Percentiles rank a stretch among this genome's conserved stretches.
Evolutionary conservation across 2,113 vertebrate species (phyloP).

Genomic region (Chloroceryle aenea): DNA sequence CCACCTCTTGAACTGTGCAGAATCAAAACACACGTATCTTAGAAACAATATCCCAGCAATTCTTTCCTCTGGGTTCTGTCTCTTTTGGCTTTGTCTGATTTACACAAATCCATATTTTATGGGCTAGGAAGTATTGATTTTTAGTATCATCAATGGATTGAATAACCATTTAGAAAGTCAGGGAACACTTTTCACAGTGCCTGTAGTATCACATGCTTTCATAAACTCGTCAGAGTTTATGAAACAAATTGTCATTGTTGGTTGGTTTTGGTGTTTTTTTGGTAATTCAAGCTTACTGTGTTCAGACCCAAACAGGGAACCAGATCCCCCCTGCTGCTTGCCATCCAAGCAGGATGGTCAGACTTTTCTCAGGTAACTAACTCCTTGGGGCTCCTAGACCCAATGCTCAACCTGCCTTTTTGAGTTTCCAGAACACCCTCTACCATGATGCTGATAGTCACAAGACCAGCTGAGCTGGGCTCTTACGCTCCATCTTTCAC

Average conservation of each 20-base stretch:
- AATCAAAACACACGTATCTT: not conserved
- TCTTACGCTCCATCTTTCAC: not conserved
- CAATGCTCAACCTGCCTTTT: not conserved
- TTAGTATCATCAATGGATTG: not conserved
- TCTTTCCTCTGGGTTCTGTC: not conserved
- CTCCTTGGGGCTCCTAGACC: not conserved
- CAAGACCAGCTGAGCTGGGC: not conserved
- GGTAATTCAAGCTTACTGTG: accelerated
- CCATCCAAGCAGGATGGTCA: not conserved
- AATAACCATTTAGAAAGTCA: not conserved
- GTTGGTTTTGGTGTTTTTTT: too few species aligned
- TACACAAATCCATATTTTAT: not conserved
- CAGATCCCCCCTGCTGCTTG: not conserved
- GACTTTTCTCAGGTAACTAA: not conserved
- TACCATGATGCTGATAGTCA: accelerated
- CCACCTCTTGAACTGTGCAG: not conserved
- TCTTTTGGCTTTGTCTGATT: not conserved
- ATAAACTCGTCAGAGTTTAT: not conserved
- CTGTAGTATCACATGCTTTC: not conserved
- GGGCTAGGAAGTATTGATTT: not conserved
- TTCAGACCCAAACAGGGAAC: not conserved
- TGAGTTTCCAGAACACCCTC: not conserved
- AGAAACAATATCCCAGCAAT: not conserved
- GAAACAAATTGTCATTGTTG: too few species aligned
- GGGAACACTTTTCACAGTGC: not conserved